phyloP scores from a whole-genome alignment of 2,888 invertebrate genomes.

The Trilocha varians region DNA sequence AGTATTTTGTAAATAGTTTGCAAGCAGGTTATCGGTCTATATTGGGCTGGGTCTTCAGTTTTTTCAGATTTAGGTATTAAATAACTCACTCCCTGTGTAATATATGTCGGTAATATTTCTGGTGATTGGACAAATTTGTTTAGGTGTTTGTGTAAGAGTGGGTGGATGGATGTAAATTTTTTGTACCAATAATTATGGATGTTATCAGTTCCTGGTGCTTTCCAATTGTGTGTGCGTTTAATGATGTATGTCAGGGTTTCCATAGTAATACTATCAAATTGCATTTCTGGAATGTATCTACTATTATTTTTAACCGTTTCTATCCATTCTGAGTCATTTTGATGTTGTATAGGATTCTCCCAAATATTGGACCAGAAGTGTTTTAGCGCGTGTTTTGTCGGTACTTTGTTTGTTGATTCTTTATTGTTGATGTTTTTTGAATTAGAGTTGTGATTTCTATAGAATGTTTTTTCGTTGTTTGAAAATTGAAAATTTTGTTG shows the following conservation, averaged over 20 bases:
- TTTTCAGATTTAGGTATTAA: slow-evolving; percentile 16
- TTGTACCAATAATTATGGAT: slow-evolving; percentile 15
- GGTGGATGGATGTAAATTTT: slow-evolving; percentile 8
- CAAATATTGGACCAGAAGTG: not conserved
- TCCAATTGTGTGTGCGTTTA: slow-evolving; percentile 11
- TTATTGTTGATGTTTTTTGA: no score
- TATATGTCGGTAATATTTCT: slow-evolving; percentile 7
- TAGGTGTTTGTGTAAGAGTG: slow-evolving; percentile 5
- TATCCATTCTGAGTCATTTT: not conserved
- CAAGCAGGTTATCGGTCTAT: slow-evolving; percentile 21
- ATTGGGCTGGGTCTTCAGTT: slow-evolving; percentile 14
- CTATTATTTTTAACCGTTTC: not conserved
- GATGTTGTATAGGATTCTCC: not conserved
- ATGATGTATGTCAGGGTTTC: slow-evolving; percentile 5
- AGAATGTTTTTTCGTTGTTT: no score
- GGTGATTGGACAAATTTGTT: slow-evolving; percentile 9
- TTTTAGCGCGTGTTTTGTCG: not conserved
- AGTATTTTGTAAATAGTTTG: slow-evolving; percentile 20
- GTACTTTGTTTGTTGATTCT: no score
- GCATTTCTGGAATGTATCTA: slow-evolving; percentile 10
- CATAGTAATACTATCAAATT: slow-evolving; percentile 10
- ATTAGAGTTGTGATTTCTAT: no score
- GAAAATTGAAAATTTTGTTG: no score
- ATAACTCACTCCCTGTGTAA: slow-evolving; percentile 13
- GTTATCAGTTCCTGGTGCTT: slow-evolving; percentile 12